A percentile compares a stretch with the other conserved stretches of the same genome.
Conservation (phyloP, 2,113 vertebrate genomes). For the Tragelaphus scriptus region DNA sequence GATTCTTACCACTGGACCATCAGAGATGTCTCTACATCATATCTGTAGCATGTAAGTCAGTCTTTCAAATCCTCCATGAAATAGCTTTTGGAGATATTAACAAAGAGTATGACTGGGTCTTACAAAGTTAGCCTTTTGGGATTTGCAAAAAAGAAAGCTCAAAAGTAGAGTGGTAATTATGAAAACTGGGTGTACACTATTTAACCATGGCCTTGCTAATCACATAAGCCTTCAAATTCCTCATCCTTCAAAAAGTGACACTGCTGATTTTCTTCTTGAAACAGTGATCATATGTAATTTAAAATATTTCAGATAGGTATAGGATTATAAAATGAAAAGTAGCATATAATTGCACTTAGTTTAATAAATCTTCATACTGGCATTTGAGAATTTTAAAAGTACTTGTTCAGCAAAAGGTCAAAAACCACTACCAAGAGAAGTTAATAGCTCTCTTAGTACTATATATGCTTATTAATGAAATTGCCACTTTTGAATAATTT, state of each 20-base stretch:
- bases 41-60: not conserved
- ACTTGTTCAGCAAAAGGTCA: constrained; percentile 78
- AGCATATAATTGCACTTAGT: constrained; percentile 59
- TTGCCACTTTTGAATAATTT: constrained; percentile 72
- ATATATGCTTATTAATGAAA: constrained; percentile 67
- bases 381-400: constrained; percentile 75
- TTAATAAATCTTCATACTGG: constrained; percentile 73
- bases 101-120: not conserved
- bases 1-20: not conserved
- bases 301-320: constrained; percentile 45
- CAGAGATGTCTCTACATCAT: not conserved
- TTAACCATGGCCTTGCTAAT: not conserved
- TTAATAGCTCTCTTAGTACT: constrained; percentile 75
- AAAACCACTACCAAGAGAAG: constrained; percentile 75
- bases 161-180: not conserved
- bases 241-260: not conserved
- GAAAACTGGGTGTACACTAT: not conserved
- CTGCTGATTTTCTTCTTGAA: constrained; percentile 35
- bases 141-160: not conserved
- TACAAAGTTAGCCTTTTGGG: not conserved
- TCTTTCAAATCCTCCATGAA: not conserved
- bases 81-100: not conserved
- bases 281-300: not conserved
- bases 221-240: not conserved
- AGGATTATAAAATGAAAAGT: constrained; percentile 52